Evolutionary conservation across 92 coral and sea anemone genomes (phyloP).

Genomic region (Plumapathes pennacea): DNA sequence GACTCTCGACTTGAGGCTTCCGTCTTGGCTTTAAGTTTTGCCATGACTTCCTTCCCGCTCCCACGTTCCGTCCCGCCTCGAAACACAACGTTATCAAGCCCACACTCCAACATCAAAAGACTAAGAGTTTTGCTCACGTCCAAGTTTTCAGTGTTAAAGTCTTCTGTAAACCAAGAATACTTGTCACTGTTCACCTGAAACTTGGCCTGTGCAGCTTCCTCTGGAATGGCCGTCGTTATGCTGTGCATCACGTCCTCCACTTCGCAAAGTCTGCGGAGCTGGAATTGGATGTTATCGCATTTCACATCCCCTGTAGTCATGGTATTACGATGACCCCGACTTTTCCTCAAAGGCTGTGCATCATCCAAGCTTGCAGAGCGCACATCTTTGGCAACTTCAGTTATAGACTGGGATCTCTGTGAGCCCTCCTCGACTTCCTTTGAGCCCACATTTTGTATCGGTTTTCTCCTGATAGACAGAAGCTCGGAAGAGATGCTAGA

Average conservation of each 20-base stretch:
- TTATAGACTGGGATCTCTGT: too few species aligned
- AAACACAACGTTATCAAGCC: constrained; percentile 76
- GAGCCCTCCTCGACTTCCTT: too few species aligned
- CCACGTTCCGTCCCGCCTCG: constrained; percentile 86
- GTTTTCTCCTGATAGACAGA: constrained; percentile 39
- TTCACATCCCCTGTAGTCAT: constrained; percentile 62
- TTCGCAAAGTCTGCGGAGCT: constrained; percentile 84
- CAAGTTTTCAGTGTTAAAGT: constrained; percentile 44
- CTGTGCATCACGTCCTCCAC: constrained; percentile 82
- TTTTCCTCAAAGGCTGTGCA: constrained; percentile 11
- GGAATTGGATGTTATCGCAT: constrained; percentile 82
- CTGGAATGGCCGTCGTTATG: constrained; percentile 92
- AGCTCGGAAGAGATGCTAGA: constrained; percentile 67
- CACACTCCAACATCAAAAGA: constrained; percentile 89
- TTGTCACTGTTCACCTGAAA: constrained; percentile 70
- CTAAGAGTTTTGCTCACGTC: constrained; percentile 45
- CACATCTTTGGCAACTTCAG: too few species aligned
- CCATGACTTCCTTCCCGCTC: constrained; percentile 62
- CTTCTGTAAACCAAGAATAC: constrained; percentile 53
- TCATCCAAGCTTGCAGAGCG: too few species aligned
- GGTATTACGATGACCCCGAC: constrained; percentile 64
- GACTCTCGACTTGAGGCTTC: constrained; percentile 16
- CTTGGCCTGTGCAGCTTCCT: constrained; percentile 72
- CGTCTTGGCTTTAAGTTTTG: constrained; percentile 58
- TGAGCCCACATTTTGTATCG: constrained; percentile 1